A percentile compares a stretch with the other conserved stretches of the same genome.
phyloP scores from a whole-genome alignment of 1,140 invertebrate species.

The Brachionus angularis region DNA sequence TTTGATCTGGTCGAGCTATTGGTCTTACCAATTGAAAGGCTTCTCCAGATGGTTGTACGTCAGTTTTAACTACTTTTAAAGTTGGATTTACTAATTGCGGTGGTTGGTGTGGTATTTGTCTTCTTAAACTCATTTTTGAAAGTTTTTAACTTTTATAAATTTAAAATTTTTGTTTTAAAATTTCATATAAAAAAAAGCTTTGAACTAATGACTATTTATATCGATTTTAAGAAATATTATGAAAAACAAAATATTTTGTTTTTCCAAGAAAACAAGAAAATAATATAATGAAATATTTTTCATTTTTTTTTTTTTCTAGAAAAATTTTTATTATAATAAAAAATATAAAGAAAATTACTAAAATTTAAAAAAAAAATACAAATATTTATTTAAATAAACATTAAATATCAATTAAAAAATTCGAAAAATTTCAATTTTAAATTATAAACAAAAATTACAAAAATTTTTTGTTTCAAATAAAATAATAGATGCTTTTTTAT shows the following conservation, averaged over 20 bases:
- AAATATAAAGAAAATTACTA: background rate
- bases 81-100: background rate
- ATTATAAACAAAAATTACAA: too few relatives aligned
- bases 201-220: too few relatives aligned
- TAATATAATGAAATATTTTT: background rate
- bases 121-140: slow-evolving; percentile 11
- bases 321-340: background rate
- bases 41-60: slow-evolving; percentile 20
- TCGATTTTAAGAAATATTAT: too few relatives aligned
- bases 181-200: too few relatives aligned
- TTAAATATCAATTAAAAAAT: background rate
- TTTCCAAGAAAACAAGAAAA: background rate
- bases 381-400: background rate
- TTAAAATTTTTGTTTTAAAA: too few relatives aligned
- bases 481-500: too few relatives aligned
- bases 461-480: too few relatives aligned
- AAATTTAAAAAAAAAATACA: background rate
- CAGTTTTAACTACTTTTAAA: slow-evolving; percentile 38
- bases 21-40: slow-evolving; percentile 35
- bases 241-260: background rate
- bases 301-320: too few relatives aligned
- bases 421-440: too few relatives aligned
- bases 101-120: background rate
- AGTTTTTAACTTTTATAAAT: too few relatives aligned
- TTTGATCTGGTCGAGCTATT: background rate